Percentiles rank a stretch among this genome's conserved stretches.
phyloP scores from a whole-genome alignment of 2,888 invertebrate species.

The Megamerina dolium region DNA sequence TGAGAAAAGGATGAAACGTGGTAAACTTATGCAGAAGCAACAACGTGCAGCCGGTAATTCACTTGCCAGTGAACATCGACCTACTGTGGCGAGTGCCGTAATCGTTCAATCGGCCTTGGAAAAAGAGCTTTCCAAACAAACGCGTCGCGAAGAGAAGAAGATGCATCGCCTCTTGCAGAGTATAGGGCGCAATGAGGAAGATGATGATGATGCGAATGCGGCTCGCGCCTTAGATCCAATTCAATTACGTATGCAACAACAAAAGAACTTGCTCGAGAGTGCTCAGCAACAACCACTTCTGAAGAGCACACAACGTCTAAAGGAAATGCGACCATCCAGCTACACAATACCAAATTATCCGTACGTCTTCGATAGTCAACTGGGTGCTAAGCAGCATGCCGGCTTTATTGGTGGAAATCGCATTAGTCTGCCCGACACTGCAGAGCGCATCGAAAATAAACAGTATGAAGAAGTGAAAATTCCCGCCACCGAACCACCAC shows the following conservation, averaged over 20 bases:
- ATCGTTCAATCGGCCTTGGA: constrained; percentile 80
- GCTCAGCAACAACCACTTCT: constrained; percentile 42
- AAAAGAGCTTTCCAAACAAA: constrained; percentile 66
- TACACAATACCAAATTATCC: constrained; percentile 57
- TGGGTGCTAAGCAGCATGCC: constrained; percentile 57
- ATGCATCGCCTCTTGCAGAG: constrained; percentile 46
- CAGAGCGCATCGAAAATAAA: constrained; percentile 63
- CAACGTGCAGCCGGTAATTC: constrained; percentile 8
- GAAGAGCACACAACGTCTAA: constrained; percentile 28
- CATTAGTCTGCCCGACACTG: constrained; percentile 73
- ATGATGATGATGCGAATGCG: constrained; percentile 28
- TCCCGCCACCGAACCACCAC: constrained; percentile 60
- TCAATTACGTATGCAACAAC: constrained; percentile 41
- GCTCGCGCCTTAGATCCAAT: constrained; percentile 51
- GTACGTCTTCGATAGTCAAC: constrained; percentile 78
- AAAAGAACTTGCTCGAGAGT: constrained; percentile 39
- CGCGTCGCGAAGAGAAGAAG: constrained; percentile 80
- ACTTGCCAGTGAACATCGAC: constrained; percentile 41
- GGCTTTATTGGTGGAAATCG: constrained; percentile 75
- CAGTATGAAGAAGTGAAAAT: constrained; percentile 83
- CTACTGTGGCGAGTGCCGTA: constrained; percentile 73
- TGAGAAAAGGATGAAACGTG: constrained; percentile 34
- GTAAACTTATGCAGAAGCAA: constrained; percentile 25
- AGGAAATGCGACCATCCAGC: constrained; percentile 26
- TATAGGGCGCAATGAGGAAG: constrained; percentile 22